Conservation (phyloP, 2,888 invertebrate genomes). For the Sinopyrophorus schimmeli region DNA sequence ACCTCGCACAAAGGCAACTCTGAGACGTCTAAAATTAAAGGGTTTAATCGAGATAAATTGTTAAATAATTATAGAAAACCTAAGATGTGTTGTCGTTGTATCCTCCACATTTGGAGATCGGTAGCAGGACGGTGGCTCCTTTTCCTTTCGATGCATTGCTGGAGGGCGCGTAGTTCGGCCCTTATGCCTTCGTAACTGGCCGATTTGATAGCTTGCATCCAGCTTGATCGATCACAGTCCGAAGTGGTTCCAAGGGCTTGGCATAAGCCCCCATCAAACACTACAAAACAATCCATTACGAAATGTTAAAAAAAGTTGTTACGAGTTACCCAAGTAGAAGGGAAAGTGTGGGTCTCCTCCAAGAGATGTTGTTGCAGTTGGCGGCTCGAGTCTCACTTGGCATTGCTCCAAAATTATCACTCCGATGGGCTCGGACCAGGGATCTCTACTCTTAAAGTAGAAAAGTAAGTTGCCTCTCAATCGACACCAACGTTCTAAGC, state of each 20-base stretch:
- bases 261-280: conserved; percentile 80
- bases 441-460: conserved; percentile 88
- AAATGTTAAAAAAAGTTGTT: background rate
- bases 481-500: conserved; percentile 84
- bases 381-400: conserved; percentile 69
- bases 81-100: conserved; percentile 69
- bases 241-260: conserved; percentile 81
- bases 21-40: conserved; percentile 67
- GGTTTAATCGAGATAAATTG: conserved; percentile 14
- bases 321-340: conserved; percentile 74
- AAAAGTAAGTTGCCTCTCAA: conserved; percentile 91
- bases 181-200: conserved; percentile 85
- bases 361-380: conserved; percentile 60
- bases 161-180: conserved; percentile 69
- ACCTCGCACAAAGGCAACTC: conserved; percentile 86
- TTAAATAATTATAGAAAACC: too few relatives aligned
- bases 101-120: conserved; percentile 71
- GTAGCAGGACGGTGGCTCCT: conserved; percentile 66
- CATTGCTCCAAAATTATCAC: conserved; percentile 89
- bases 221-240: conserved; percentile 79
- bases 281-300: conserved; percentile 57
- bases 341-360: conserved; percentile 76
- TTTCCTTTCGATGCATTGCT: conserved; percentile 63
- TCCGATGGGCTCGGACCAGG: conserved; percentile 85
- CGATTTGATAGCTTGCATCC: conserved; percentile 82